Evolutionary conservation across 1,140 invertebrate genomes (phyloP), one percentile per base, ranked within the genome.

Genomic region (Grapholita molesta): DNA sequence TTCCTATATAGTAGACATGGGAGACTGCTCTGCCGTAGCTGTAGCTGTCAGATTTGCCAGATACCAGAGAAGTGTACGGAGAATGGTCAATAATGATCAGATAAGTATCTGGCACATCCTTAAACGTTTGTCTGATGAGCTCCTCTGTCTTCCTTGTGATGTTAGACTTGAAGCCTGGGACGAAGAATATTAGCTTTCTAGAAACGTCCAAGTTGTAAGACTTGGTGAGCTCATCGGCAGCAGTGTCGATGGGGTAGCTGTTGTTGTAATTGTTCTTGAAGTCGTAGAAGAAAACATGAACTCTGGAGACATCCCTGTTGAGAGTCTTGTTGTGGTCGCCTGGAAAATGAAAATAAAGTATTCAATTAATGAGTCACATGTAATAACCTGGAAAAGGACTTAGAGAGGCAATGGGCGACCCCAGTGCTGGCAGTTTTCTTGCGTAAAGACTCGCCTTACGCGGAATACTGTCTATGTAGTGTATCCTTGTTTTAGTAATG

Each of bases 21-120:
- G 69, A 73, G 0, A 91, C 87, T 9, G 89, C 84, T 55, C 84
- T 72, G 70, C 85, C 85, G 7, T 91, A 91, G 28, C 85, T 84
- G 11, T 91, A 91, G 32, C 89, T 89, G 53, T 82, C 78, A 0
- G 85, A 65, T 67, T 70, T 79, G 0, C 86, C 86, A 2, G 76
- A 80, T 68, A 76, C 72, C 0, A 76, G 73, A 23, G 81, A 83
- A 0, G 89, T 91, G 33, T 91, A 91, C 0, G 76, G 64, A 3
- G 87, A 89, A 79, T 91, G 87, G 66, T 91, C 89, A 2, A 89
- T 66, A 11, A 91, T 89, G 9, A 89, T 85, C 0, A 91, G 70
- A 35, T 91, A 91, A 28, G 77, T 80, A 18, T 91, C 84, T 5
- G 79, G 79, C 15, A 89, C 71, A 30, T 86, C 76, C 68, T 79